Conservation (phyloP, 2,113 vertebrate genomes). For the Phodopus roborovskii region DNA sequence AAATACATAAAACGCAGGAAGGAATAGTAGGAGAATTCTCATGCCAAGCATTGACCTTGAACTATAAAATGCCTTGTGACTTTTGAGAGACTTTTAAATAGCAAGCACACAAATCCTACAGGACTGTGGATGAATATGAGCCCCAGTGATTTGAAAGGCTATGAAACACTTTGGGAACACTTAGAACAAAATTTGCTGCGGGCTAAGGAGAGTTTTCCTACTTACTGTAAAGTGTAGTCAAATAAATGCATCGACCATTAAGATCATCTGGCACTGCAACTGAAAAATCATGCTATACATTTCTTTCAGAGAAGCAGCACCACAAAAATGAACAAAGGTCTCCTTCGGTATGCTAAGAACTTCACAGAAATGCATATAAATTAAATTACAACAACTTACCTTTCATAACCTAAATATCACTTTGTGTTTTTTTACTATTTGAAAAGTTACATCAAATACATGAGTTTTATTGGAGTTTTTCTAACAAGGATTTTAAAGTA, state of each 20-base stretch:
- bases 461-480: not conserved
- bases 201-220: not conserved
- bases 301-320: not conserved
- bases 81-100: conserved; percentile 43
- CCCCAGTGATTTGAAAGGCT: not conserved
- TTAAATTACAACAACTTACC: not conserved
- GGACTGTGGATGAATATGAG: not conserved
- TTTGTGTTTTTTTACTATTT: not conserved
- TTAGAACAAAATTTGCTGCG: not conserved
- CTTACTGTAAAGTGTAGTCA: not conserved
- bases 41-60: not conserved
- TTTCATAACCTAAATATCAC: not conserved
- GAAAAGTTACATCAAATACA: not conserved
- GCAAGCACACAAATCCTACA: not conserved
- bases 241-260: not conserved
- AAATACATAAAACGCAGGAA: not conserved
- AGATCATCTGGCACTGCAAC: not conserved
- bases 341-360: not conserved
- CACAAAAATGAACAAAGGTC: not conserved
- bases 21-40: not conserved
- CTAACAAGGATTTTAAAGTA: not conserved
- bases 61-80: not conserved
- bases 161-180: not conserved
- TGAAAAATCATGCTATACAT: not conserved
- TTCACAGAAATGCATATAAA: not conserved